Evolutionary conservation across 2,797 vertebrate genomes (phyloP).

Genomic region (Phrynocephalus vlangalii): DNA sequence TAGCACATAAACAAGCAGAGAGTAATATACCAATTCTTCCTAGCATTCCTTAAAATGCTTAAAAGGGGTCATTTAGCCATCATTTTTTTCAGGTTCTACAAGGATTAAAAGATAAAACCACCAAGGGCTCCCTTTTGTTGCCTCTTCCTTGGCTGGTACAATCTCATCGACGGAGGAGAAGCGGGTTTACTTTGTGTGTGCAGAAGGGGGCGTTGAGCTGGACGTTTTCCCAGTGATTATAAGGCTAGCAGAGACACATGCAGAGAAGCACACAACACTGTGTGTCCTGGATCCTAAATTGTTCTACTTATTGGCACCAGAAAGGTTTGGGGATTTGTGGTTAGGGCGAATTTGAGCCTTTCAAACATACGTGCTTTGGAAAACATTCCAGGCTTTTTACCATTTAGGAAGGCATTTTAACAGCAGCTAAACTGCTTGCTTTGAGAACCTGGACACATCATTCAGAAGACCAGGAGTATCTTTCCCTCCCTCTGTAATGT

Average conservation of each 20-base stretch:
- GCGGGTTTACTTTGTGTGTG: slow-evolving; percentile 57
- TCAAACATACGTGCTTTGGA: slow-evolving; percentile 17
- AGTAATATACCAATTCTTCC: too few species aligned
- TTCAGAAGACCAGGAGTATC: slow-evolving; percentile 39
- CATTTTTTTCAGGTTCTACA: accelerated
- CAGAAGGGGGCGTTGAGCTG: slow-evolving; percentile 59
- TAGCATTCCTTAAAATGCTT: background rate
- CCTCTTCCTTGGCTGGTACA: slow-evolving; percentile 68
- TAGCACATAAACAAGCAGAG: background rate
- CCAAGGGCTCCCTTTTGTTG: slow-evolving; percentile 55
- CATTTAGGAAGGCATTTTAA: slow-evolving; percentile 62
- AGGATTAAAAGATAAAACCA: slow-evolving; percentile 66
- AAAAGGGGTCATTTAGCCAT: background rate
- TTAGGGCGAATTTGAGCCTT: slow-evolving; percentile 50
- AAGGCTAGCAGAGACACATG: background rate
- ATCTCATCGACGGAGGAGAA: slow-evolving; percentile 58
- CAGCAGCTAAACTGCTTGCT: slow-evolving; percentile 36
- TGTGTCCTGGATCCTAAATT: slow-evolving; percentile 53
- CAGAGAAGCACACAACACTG: too few species aligned
- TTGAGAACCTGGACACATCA: slow-evolving; percentile 48
- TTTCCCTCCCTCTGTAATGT: background rate
- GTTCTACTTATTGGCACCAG: slow-evolving; percentile 51
- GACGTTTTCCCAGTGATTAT: slow-evolving; percentile 45
- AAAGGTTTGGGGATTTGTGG: slow-evolving; percentile 37
- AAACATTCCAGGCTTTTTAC: slow-evolving; percentile 49